Evolutionary conservation across 1,140 invertebrate species (phyloP).

Genomic region (Helicoverpa zea): DNA sequence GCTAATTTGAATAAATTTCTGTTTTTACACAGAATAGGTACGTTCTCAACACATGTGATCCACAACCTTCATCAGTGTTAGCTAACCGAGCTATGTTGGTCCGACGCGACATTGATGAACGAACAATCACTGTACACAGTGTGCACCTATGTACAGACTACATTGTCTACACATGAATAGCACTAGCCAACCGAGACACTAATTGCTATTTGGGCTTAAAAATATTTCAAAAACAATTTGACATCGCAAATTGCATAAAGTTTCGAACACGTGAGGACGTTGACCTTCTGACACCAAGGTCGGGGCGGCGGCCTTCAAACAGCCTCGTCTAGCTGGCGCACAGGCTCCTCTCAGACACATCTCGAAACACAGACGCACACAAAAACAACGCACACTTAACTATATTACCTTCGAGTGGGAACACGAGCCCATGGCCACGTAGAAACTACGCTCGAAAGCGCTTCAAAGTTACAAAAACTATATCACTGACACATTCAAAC

Average conservation of each 20-base stretch:
- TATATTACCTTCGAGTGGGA: constrained; percentile 80
- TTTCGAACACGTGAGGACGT: constrained; percentile 78
- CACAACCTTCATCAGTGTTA: constrained; percentile 20
- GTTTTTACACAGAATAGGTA: neutral
- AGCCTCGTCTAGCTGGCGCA: constrained; percentile 79
- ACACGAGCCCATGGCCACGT: constrained; percentile 80
- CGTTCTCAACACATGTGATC: neutral
- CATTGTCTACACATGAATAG: constrained; percentile 31
- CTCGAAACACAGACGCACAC: constrained; percentile 68
- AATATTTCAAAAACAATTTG: constrained; percentile 14
- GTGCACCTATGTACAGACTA: neutral
- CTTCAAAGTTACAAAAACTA: constrained; percentile 65
- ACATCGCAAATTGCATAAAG: constrained; percentile 70
- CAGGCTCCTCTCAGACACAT: constrained; percentile 67
- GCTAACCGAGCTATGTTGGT: constrained; percentile 15
- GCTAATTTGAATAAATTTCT: too few species aligned
- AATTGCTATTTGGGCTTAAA: neutral
- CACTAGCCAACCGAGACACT: neutral
- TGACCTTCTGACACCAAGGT: constrained; percentile 83
- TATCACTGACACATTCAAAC: constrained; percentile 68
- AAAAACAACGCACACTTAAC: constrained; percentile 67
- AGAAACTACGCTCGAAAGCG: constrained; percentile 68
- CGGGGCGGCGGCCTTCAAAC: constrained; percentile 83
- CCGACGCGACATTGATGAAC: constrained; percentile 42
- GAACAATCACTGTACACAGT: constrained; percentile 26